These are phyloP conservation scores for Ginglymostoma cirratum DNA, from an alignment of 2,113 vertebrate species.

Conservation along the genomic window DNA sequence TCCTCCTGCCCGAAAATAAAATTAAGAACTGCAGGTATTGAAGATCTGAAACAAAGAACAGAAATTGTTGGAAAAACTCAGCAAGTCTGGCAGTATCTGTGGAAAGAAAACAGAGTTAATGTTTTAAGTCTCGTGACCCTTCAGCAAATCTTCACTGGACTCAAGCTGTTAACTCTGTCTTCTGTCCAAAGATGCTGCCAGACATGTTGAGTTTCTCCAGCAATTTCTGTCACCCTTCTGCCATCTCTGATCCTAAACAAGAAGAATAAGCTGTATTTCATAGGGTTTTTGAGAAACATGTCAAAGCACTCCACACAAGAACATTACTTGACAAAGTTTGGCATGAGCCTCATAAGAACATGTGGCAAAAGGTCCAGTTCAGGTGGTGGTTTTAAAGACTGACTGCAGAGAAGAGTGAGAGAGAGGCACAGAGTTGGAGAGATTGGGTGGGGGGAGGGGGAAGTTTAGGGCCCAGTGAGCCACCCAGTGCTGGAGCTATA, in stretches of 20 bases:
- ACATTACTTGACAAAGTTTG: not conserved
- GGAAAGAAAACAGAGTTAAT: too few species aligned
- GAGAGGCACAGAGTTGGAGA: not conserved
- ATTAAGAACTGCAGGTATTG: too few species aligned
- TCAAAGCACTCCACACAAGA: not conserved
- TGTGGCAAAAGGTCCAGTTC: not conserved
- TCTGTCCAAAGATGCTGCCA: too few species aligned
- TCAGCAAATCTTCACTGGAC: too few species aligned
- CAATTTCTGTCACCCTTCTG: not conserved
- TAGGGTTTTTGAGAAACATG: too few species aligned
- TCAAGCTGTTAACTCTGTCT: too few species aligned
- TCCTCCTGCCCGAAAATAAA: too few species aligned
- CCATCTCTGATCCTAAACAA: not conserved
- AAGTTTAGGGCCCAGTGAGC: not conserved
- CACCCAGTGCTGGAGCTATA: not conserved
- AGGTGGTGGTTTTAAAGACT: not conserved
- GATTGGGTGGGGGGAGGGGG: not conserved
- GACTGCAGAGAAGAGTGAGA: not conserved
- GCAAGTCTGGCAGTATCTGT: too few species aligned
- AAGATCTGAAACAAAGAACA: too few species aligned
- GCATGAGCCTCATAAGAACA: not conserved
- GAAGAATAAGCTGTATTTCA: not conserved
- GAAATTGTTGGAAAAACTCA: too few species aligned
- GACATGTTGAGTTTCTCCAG: too few species aligned
- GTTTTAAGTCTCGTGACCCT: too few species aligned